Conservation (phyloP, 1,140 invertebrate genomes). For the Cyclina sinensis region DNA sequence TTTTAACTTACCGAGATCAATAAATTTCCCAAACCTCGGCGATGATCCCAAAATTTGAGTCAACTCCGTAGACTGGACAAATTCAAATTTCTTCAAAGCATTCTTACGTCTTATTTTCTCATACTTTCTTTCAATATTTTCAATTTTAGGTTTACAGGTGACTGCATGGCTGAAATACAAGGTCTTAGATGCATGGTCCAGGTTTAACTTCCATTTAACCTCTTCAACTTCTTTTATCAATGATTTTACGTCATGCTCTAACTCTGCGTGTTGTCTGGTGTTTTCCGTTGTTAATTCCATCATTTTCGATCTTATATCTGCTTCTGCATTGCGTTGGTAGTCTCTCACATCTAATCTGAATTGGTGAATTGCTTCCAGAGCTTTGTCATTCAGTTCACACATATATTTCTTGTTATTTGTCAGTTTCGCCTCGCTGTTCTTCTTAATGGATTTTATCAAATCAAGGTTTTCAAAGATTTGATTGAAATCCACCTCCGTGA, state of each 20-base stretch:
- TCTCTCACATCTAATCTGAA: background rate
- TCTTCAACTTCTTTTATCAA: background rate
- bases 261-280: background rate
- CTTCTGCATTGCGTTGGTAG: background rate
- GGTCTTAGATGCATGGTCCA: background rate
- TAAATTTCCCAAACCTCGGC: background rate
- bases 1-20: too few relatives aligned
- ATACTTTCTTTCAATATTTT: background rate
- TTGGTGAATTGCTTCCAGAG: background rate
- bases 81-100: background rate
- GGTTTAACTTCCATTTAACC: background rate
- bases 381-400: background rate
- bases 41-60: background rate
- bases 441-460: background rate
- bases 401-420: background rate
- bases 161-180: background rate
- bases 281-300: background rate
- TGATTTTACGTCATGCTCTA: background rate
- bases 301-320: background rate
- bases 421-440: background rate
- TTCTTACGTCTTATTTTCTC: too few relatives aligned
- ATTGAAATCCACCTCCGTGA: background rate
- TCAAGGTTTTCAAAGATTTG: background rate
- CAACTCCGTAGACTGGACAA: background rate
- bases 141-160: background rate